Percentiles rank a stretch among this genome's conserved stretches.
phyloP scores from a whole-genome alignment of 1,140 invertebrate genomes.

The Helicoverpa zea region DNA sequence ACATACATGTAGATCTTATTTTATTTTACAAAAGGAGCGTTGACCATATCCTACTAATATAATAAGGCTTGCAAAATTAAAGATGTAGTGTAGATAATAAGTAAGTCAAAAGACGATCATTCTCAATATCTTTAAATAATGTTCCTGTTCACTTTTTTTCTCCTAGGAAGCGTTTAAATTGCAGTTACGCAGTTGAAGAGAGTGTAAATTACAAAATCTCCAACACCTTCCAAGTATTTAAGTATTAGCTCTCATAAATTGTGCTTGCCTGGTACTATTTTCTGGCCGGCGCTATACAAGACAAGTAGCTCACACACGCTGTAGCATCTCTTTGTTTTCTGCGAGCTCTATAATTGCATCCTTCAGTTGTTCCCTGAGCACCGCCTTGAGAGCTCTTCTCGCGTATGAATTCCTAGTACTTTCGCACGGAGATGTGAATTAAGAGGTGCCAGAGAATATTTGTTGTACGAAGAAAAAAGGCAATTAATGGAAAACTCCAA shows the following conservation, averaged over 20 bases:
- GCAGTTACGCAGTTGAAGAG: background rate
- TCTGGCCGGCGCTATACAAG: constrained; percentile 10
- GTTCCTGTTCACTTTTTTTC: constrained; percentile 5
- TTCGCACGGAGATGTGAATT: constrained; percentile 6
- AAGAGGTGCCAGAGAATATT: background rate
- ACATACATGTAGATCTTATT: too few species aligned
- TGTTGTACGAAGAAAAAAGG: background rate
- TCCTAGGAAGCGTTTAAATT: constrained; percentile 10
- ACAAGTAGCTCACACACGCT: constrained; percentile 21
- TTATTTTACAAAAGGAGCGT: too few species aligned
- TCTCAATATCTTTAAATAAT: background rate
- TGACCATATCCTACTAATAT: too few species aligned
- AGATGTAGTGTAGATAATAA: too few species aligned
- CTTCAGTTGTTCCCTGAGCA: constrained; percentile 34
- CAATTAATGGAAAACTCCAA: too few species aligned
- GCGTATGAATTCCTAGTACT: constrained; percentile 38
- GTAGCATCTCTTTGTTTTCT: constrained; percentile 42
- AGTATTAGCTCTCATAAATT: constrained; percentile 38
- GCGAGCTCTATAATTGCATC: constrained; percentile 45
- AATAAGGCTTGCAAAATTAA: too few species aligned
- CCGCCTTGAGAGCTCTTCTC: constrained; percentile 42
- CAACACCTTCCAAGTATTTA: constrained; percentile 32
- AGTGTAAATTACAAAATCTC: constrained; percentile 20
- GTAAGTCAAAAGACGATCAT: background rate
- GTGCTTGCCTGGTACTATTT: constrained; percentile 23